Evolutionary conservation across 2,888 invertebrate genomes (phyloP), one percentile per base, ranked within the genome.

Genomic region (Xylophagus ater): DNA sequence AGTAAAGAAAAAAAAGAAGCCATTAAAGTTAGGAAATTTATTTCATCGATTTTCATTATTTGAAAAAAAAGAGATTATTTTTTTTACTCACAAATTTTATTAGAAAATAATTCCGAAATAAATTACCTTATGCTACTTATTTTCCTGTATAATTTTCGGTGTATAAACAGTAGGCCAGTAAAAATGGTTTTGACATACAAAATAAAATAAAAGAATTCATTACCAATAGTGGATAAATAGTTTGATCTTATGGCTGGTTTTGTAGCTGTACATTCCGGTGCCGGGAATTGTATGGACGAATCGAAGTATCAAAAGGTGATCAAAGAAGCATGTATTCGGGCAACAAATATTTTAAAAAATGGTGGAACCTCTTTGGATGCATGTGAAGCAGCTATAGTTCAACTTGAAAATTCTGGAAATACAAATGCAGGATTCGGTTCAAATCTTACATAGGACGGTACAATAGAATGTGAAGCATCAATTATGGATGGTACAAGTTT

Each of bases 381-480:
- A 30, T 86, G 84, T 13, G 80, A 81, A 46, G 76, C 75, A 38
- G 88, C 89, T 8, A 80, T 89, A 33, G 72, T 76, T 47, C 73
- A 77, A 50, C 67, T 97, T 50, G 96, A 97, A 73, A 78, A 94
- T 63, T 84, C 87, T 50, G 76, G 81, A 5, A 62, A 85, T 39
- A 93, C 94, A 28, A 98, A 98, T 71, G 94, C 96, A 49, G 90
- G 97, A 4, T 78, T 72, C 59, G 98, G 98, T 19, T 96, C 96
- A 3, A 94, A 89, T 69, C 73, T 98, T 43, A 93, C 87, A 34
- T 72, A 81, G 62, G 76, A 82, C 54, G 93, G 93, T 9, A 70
- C 71, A 38, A 90, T 98, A 2, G 96, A 98, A 69, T 92, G 90
- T 66, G 98, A 98, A 69, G 97, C 97, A 3, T 84, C 88, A 37